Evolutionary conservation across 2,888 invertebrate species (phyloP), one percentile per base, ranked within the genome.

Genomic region (Hemicrepidius hirtus): DNA sequence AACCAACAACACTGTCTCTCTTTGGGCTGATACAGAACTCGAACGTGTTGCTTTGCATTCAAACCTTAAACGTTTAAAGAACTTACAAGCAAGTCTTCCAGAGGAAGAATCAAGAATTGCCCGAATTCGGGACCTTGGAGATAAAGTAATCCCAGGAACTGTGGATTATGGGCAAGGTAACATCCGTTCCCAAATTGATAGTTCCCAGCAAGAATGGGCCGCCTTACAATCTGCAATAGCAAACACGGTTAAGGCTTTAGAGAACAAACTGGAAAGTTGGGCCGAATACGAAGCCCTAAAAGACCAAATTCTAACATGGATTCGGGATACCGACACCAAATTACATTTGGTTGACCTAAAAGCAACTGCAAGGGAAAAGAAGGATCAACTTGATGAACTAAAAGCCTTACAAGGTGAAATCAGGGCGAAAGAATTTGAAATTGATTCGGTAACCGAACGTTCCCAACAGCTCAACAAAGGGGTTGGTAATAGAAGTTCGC

Each of bases 201-300:
- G 92, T 9, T 94, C 96, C 0, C 95, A 96, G 81, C 95, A 96
- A 83, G 96, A 96, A 87, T 97, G 96, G 96, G 94, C 96, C 84
- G 92, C 94, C 12, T 86, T 97, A 0, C 88, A 93, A 0, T 94
- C 95, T 0, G 90, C 93, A 18, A 91, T 96, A 1, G 91, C 91
- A 79, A 92, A 93, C 12, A 94, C 94, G 0, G 94, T 96, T 55
- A 93, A 94, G 79, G 89, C 91, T 0, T 88, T 98, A 65, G 95
- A 97, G 85, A 91, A 89, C 55, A 95, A 97, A 84, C 89, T 97
- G 59, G 93, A 94, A 80, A 95, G 96, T 82, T 98, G 97, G 97
- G 92, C 93, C 66, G 97, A 97, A 82, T 97, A 96, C 83, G 98
- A 98, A 84, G 89, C 90, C 18, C 88, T 95, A 81, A 95, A 95